Evolutionary conservation across 2,113 vertebrate species (phyloP).

Genomic region (Chamaea fasciata): DNA sequence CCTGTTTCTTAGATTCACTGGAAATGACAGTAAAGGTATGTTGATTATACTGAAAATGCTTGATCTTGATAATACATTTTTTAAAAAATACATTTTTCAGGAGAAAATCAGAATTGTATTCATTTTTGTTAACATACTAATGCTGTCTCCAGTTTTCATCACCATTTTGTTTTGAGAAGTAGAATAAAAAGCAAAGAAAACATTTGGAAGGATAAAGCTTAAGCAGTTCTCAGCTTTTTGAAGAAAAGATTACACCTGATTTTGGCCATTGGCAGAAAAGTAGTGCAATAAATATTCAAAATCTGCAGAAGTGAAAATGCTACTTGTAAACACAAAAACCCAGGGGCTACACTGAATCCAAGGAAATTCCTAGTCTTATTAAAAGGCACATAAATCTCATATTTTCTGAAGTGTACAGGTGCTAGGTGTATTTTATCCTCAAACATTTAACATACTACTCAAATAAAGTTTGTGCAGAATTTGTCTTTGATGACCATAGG

Average conservation of each 20-base stretch:
- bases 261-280: not conserved
- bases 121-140: not conserved
- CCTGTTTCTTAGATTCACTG: not conserved
- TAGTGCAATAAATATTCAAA: not conserved
- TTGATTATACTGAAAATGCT: not conserved
- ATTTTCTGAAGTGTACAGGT: not conserved
- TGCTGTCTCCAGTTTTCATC: not conserved
- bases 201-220: not conserved
- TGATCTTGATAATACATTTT: not conserved
- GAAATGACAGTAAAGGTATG: not conserved
- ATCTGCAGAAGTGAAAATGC: not conserved
- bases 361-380: not conserved
- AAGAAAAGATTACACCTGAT: not conserved
- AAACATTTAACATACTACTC: not conserved
- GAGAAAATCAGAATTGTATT: not conserved
- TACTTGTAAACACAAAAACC: not conserved
- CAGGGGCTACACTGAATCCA: not conserved
- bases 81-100: not conserved
- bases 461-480: not conserved
- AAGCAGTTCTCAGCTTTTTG: not conserved
- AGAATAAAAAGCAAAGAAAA: not conserved
- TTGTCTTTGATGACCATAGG: not conserved
- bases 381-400: rapidly evolving
- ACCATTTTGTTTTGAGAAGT: not conserved
- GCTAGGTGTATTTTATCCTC: not conserved